Percentiles rank a stretch among this genome's conserved stretches.
These are phyloP conservation scores for Leucoptera coffeella DNA, from an alignment of 2,888 invertebrate species.

Conservation along the genomic window DNA sequence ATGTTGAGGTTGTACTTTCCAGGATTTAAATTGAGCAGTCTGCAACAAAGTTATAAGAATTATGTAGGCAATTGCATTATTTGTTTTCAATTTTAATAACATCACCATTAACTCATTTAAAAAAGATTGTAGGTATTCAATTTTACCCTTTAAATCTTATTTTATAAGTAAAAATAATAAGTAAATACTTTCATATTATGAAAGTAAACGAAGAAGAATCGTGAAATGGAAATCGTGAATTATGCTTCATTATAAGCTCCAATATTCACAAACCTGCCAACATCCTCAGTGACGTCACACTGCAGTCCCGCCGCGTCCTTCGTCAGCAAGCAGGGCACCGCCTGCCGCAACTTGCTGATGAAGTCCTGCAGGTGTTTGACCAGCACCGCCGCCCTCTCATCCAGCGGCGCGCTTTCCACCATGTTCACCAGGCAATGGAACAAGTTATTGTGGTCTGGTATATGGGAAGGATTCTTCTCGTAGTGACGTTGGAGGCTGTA, in stretches of 20 bases:
- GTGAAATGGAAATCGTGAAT: too few species aligned
- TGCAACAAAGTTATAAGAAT: slow-evolving; percentile 14
- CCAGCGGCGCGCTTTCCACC: slow-evolving; percentile 21
- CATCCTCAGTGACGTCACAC: slow-evolving; percentile 29
- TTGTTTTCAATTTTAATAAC: too few species aligned
- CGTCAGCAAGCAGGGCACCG: slow-evolving; percentile 28
- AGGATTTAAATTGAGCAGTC: slow-evolving; percentile 30
- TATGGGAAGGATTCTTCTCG: slow-evolving; percentile 30
- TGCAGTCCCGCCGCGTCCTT: slow-evolving; percentile 13
- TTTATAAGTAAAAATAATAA: too few species aligned
- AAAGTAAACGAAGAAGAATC: too few species aligned
- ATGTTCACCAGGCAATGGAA: slow-evolving; percentile 35
- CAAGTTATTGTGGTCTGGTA: slow-evolving; percentile 30
- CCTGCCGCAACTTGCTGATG: slow-evolving; percentile 23
- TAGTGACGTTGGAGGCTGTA: slow-evolving; percentile 37
- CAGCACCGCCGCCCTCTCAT: slow-evolving; percentile 23
- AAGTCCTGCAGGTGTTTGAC: slow-evolving; percentile 31
- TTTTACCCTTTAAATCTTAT: too few species aligned
- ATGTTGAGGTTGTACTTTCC: slow-evolving; percentile 33
- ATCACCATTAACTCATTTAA: too few species aligned
- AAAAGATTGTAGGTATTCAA: too few species aligned
- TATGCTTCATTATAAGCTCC: too few species aligned
- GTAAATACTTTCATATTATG: too few species aligned
- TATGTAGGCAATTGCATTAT: slow-evolving; percentile 21
- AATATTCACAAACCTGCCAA: too few species aligned